A percentile compares a stretch with the other conserved stretches of the same genome.
phyloP scores from a whole-genome alignment of 2,888 invertebrate species.

The Brachypalpus laphriformis region DNA sequence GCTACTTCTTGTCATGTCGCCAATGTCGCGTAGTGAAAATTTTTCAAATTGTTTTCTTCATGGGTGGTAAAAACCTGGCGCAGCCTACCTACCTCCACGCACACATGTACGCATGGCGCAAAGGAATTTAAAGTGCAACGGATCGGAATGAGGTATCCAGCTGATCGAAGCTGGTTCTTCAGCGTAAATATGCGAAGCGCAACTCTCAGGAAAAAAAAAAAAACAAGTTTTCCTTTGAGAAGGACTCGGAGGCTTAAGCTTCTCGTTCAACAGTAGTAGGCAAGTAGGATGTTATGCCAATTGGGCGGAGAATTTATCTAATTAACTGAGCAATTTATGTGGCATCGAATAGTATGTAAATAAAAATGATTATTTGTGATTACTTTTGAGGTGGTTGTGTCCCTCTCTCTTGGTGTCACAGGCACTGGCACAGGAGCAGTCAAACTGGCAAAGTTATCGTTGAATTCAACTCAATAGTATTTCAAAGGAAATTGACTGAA shows the following conservation, averaged over 20 bases:
- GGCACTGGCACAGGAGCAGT: no score
- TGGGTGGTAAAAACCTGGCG: conserved; percentile 64
- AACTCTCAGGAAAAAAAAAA: not conserved
- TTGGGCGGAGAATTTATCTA: conserved; percentile 60
- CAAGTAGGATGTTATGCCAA: conserved; percentile 49
- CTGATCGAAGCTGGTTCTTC: conserved; percentile 68
- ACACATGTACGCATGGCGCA: not conserved
- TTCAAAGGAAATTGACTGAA: no score
- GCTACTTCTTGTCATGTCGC: conserved; percentile 57
- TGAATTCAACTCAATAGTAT: no score
- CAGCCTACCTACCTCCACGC: not conserved
- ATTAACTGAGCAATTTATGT: conserved; percentile 62
- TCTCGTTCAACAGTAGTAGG: conserved; percentile 43
- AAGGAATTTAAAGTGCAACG: conserved; percentile 71
- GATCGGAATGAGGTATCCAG: conserved; percentile 70
- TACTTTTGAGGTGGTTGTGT: no score
- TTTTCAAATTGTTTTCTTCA: conserved; percentile 69
- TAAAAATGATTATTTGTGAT: conserved; percentile 63
- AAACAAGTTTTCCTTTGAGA: conserved; percentile 23
- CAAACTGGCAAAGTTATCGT: no score
- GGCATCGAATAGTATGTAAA: conserved; percentile 41
- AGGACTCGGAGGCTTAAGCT: conserved; percentile 39
- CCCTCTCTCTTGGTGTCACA: no score
- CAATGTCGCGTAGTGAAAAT: conserved; percentile 58
- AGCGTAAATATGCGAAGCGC: conserved; percentile 15